These are phyloP conservation scores for Argyrosomus japonicus DNA, from an alignment of 2,113 vertebrate genomes.

Conservation along the genomic window DNA sequence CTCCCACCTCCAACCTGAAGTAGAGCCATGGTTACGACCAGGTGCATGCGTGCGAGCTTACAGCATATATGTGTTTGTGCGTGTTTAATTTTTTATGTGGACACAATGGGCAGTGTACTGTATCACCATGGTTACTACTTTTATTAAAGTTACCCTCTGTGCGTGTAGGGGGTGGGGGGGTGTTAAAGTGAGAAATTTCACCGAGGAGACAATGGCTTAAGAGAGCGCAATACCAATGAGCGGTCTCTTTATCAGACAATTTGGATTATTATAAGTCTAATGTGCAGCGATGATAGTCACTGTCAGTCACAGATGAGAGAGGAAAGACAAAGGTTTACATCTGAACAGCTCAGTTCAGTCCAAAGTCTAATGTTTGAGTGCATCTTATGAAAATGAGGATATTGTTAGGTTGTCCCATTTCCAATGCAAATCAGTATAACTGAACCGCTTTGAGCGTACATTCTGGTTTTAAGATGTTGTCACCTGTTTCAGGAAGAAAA, in stretches of 20 bases:
- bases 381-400: not conserved
- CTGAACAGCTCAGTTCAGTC: not conserved
- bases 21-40: slow-evolving; percentile 52
- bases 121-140: slow-evolving; percentile 73
- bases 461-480: not conserved
- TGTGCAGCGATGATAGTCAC: not conserved
- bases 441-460: not conserved
- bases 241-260: not conserved
- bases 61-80: slow-evolving; percentile 3
- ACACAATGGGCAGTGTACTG: slow-evolving; percentile 35
- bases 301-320: not conserved
- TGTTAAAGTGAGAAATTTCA: slow-evolving; percentile 42
- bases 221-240: slow-evolving; percentile 27
- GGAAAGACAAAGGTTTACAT: not conserved
- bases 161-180: slow-evolving; percentile 8
- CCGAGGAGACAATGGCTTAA: slow-evolving; percentile 8
- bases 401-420: not conserved
- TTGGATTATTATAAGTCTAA: slow-evolving; percentile 3
- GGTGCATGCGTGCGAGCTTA: slow-evolving; percentile 9
- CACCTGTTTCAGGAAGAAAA: not conserved
- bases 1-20: slow-evolving; percentile 55
- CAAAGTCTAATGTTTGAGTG: not conserved
- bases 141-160: slow-evolving; percentile 40
- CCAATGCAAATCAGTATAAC: not conserved
- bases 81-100: slow-evolving; percentile 25